Evolutionary conservation across 2,113 vertebrate genomes (phyloP), one percentile per base, ranked within the genome.

Genomic region (Bufo bufo): DNA sequence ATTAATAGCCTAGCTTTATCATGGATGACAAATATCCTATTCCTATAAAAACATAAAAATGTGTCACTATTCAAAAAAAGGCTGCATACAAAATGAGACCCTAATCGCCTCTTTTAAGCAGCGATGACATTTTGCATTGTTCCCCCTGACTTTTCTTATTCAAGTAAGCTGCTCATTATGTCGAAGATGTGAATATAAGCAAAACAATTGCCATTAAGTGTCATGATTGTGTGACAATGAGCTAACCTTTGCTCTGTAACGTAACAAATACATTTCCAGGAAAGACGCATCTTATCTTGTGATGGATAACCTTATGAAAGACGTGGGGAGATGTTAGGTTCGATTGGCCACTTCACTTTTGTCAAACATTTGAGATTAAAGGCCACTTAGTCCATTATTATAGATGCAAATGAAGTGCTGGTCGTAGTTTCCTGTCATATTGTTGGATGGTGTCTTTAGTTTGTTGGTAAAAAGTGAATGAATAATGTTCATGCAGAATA

Each of bases 381-480:
- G 87, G 56, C 56, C 80, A 83, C 14, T 71, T n/a, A 74, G 56
- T 63, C 58, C 87, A 88, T 83, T 52, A 88, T 84, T 84, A 82
- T 88, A 58, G 82, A 88, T 88, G 87, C 80, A 88, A 77, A 88
- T 84, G 49, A 88, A 65, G 45, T 5, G 23, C 80, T 16, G 23
- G 49, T 54, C 54, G 71, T 63, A 23, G 50, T 82, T n/a, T 74
- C 77, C 19, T 87, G 85, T 71, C 77, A 66, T 71, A 49, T 82
- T 82, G 75, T 52, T 87, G 86, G 47, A 75, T 82, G 4, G 65
- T 84, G 79, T 86, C 77, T 80, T 3, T 71, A 56, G 47, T 80
- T 11, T 87, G 85, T 65, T 77, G 59, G 45, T 66, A 80, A 63
- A 80, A 45, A 56, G 47, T 23, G 3, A 66, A 71, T 69, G 12